Base-by-base conservation (phyloP, 2,888 invertebrate genomes). In the Macrosiphum euphorbiae region DNA sequence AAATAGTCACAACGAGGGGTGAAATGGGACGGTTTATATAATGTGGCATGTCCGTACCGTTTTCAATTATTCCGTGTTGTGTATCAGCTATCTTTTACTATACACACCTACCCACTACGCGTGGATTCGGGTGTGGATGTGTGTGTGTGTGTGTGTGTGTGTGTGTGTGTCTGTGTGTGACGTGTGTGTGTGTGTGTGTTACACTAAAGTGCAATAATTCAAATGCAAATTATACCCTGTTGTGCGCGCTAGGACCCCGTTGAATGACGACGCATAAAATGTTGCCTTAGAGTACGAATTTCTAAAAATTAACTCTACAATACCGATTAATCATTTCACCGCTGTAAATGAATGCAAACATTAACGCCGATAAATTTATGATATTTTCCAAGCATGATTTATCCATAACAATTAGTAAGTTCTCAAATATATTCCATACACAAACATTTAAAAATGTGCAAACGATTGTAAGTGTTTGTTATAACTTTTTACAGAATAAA, bases 1-100 rank as follows among this genome's bases (percentile, higher is more conserved):
- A 28, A 67, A 67, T 89, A 89, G 58, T 89, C 90, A 47, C 61
- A 24, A 58, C 47, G 35, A 26, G 35, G 35, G 90, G 1, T n/a
- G 47, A 90, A 16, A 90, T 47, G 44, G 90, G n/a, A 90, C 13
- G 90, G 61, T 90, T 90, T 61, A 61, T 78, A 78, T 90, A 47
- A 61, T 67, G 90, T 44, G 41, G 47, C 47, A 47, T 67, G 47
- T 89, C 61, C 61, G 11, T 67, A 44, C 16, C 61, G 61, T 61
- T 90, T 90, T 90, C 90, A 90, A 90, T 90, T 90, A 90, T 67
- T 67, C n/a, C 61, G 61, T n/a, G 44, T 58, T 26, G n/a, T 88
- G 88, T 35, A 88, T 88, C 52, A 52, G 55, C 88, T 41, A 88
- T 55, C 88, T 55, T 55, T 35, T 35, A 35, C 20, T 78, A 78